Percentiles rank a stretch among this genome's conserved stretches.
phyloP scores from a whole-genome alignment of 1,140 invertebrate species.

The Luehdorfia chinensis region DNA sequence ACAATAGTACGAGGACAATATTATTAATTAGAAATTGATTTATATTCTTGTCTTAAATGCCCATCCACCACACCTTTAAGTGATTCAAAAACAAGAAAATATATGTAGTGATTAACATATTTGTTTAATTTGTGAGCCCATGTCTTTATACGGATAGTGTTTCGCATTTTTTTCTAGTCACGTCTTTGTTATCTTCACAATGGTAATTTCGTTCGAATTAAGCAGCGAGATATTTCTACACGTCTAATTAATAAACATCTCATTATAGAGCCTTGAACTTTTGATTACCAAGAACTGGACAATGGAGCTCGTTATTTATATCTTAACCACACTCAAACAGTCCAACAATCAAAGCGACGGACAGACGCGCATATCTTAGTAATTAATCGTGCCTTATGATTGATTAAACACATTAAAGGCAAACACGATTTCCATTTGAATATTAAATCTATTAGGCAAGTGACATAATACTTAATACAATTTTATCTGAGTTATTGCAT shows the following conservation, averaged over 20 bases:
- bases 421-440: constrained; percentile 70
- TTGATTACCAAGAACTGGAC: constrained; percentile 60
- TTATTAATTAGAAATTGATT: constrained; percentile 8
- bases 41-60: constrained; percentile 7
- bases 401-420: constrained; percentile 74
- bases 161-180: constrained; percentile 31
- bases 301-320: constrained; percentile 65
- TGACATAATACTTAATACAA: constrained; percentile 68
- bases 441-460: constrained; percentile 68
- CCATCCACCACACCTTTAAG: constrained; percentile 10
- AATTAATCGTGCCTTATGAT: constrained; percentile 74
- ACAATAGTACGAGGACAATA: constrained; percentile 6
- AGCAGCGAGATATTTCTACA: constrained; percentile 52
- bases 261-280: constrained; percentile 70
- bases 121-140: neutral
- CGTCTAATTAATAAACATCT: constrained; percentile 73
- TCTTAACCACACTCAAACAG: constrained; percentile 40
- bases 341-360: constrained; percentile 46
- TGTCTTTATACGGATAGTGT: too few relatives aligned
- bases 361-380: constrained; percentile 59
- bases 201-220: constrained; percentile 49
- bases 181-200: constrained; percentile 55
- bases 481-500: constrained; percentile 62
- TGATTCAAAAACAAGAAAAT: neutral
- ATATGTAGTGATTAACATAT: constrained; percentile 1